Conservation (phyloP, 2,888 invertebrate genomes). For the Drosophila phalerata region DNA sequence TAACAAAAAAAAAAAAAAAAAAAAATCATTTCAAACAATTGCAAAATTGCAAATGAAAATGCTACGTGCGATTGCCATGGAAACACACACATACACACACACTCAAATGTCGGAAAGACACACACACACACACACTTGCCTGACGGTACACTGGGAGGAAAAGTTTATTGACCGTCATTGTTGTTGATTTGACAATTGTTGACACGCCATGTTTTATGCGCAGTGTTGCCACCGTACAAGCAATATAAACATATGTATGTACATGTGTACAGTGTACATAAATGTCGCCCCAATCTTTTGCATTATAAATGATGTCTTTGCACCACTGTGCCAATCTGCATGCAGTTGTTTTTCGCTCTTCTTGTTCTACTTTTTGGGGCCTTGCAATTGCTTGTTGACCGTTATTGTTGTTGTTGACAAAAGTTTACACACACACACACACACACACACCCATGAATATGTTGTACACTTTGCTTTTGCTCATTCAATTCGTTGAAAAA, state of each 20-base stretch:
- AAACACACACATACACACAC: constrained; percentile 39
- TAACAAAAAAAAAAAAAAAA: constrained; percentile 54
- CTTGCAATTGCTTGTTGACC: constrained; percentile 63
- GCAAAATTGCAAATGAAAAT: constrained; percentile 69
- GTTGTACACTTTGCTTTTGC: constrained; percentile 35
- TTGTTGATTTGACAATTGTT: constrained; percentile 79
- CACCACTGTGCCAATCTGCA: constrained; percentile 55
- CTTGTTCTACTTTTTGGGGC: constrained; percentile 56
- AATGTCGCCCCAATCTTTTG: constrained; percentile 1
- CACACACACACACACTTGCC: constrained; percentile 11
- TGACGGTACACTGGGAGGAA: constrained; percentile 54
- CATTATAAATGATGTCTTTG: constrained; percentile 14
- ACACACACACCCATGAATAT: constrained; percentile 14
- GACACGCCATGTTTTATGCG: constrained; percentile 69
- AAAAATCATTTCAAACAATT: constrained; percentile 67
- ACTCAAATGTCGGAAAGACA: constrained; percentile 4
- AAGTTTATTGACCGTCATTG: constrained; percentile 82
- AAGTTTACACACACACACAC: constrained; percentile 16
- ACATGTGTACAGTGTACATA: neutral
- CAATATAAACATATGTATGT: constrained; percentile 7
- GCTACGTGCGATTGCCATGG: constrained; percentile 58
- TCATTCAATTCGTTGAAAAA: constrained; percentile 46
- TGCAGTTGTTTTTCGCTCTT: constrained; percentile 39
- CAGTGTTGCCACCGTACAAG: constrained; percentile 27
- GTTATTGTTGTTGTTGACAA: constrained; percentile 57